These are phyloP conservation scores for Bubalus kerabau DNA, from an alignment of 2,113 vertebrate genomes.

Conservation along the genomic window DNA sequence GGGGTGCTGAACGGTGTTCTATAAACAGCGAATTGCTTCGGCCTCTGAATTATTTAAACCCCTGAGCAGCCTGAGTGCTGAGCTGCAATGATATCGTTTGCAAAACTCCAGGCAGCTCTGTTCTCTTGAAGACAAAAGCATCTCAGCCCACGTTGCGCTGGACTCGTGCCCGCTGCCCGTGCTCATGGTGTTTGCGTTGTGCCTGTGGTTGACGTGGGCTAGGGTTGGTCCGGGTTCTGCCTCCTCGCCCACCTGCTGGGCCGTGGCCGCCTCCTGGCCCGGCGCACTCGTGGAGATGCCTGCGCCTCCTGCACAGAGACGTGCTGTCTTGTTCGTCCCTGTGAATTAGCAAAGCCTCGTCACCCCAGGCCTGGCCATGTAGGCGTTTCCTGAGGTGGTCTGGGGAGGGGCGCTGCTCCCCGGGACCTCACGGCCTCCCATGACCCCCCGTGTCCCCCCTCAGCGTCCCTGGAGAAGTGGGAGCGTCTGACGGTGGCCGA, in stretches of 20 bases:
- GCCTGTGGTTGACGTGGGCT: fast-evolving
- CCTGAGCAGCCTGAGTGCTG: not conserved
- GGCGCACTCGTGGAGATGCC: no score
- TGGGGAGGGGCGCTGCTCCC: not conserved
- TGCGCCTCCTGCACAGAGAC: not conserved
- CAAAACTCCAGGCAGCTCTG: not conserved
- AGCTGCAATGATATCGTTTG: not conserved
- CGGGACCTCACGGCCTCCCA: fast-evolving
- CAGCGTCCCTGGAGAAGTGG: slow-evolving; percentile 98
- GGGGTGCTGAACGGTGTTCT: not conserved
- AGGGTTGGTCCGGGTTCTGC: not conserved
- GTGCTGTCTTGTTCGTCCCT: no score
- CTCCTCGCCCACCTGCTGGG: not conserved
- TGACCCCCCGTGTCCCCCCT: not conserved
- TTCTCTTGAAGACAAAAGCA: not conserved
- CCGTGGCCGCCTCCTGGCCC: not conserved
- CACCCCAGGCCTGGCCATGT: not conserved
- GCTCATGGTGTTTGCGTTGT: fast-evolving
- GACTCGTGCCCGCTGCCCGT: not conserved
- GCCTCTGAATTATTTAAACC: not conserved
- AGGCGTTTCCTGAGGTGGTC: not conserved
- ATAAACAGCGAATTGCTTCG: no score
- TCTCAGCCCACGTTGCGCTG: not conserved
- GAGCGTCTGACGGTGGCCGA: slow-evolving; percentile 96
- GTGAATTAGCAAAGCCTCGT: not conserved